Evolutionary conservation across 2,888 invertebrate genomes (phyloP), one percentile per base, ranked within the genome.

Genomic region (Pristionchus mayeri): DNA sequence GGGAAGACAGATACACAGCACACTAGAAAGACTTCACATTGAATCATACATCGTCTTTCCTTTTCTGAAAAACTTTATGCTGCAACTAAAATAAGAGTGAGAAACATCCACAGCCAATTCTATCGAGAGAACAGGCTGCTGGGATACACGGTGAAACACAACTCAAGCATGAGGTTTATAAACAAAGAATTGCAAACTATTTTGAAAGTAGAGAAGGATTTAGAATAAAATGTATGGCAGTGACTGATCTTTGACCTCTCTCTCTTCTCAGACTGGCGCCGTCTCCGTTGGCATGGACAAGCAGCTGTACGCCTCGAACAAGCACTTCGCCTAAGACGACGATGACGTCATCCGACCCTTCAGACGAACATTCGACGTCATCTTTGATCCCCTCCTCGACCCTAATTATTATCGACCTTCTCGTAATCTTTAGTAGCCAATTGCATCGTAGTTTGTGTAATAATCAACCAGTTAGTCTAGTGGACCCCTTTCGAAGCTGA

Each of bases 271-370:
- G 87, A 85, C 87, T 16, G 91, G 91, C 37, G 91, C 92, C 21
- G 89, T 92, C 30, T 87, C 88, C 40, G 91, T 92, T 37, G 92
- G 92, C 30, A 24, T 83, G 71, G 90, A 92, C 85, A 89, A 90
- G 84, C 87, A 89, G 81, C 87, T 92, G 40, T 92, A 91, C 86
- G 92, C 92, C 44, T 88, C 87, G 89, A 92, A 90, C 86, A 90
- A 91, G 78, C 88, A 91, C 86, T 92, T 91, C 60, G 88, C 88
- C 54, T 90, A 84, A 71, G 63, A 18, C 63, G 40, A 1, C 67
- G 71, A 71, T 71, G 71, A 71, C 71, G 71, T 24, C 71, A 71
- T 71, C 40, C n/a, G n/a, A n/a, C n/a, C n/a, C n/a, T n/a, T n/a
- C n/a, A n/a, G 37, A 40, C 24, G 71, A 71, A 7, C n/a, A n/a